Base-by-base conservation (phyloP, 2,113 vertebrate genomes). In the Sorex fumeus region DNA sequence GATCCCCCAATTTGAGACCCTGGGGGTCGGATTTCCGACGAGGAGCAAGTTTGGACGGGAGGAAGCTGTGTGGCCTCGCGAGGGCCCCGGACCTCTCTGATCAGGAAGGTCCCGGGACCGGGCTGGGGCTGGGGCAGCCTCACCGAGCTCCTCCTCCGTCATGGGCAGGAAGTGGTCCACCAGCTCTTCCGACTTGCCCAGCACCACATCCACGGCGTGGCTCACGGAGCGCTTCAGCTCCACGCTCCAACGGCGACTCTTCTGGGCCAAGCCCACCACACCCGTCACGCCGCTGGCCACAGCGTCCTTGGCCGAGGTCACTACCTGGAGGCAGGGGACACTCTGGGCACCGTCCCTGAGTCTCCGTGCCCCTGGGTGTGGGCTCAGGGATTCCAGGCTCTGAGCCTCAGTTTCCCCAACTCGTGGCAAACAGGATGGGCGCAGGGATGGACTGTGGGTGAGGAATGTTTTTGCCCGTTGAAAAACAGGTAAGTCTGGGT, bases 111-210 rank as follows among this genome's bases (percentile, higher is more conserved):
- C 1, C 45, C 3, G 45, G 67, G 53, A 32, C 21, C 62, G 70
- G 13, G n/a, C 36, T 1, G 0, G 64, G 62, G 40, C 4, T 2
- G 0, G 9, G 70, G n/a, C 1, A 28, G 50, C 94, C 98, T 99
- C 93, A 99, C 99, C 99, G 40, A 99, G 97, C 91, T 99, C 99
- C 53, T 97, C 98, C 77, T 99, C 98, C 0, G 98, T 98, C 97
- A 99, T 97, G 4, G 99, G 99, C 90, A 99, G 98, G 96, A 99
- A 98, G 40, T 99, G 98, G 60, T 99, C 98, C 77, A 99, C 98
- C 96, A 98, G 98, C 95, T 98, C 97, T 94, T 99, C 99, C 0
- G 99, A 99, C 87, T 98, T 98, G 30, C 94, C 98, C 96, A 98
- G 97, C 83, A 99, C 67, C 0, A 98, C 87, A 21, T 97, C 98